Base-by-base conservation (phyloP, 2,888 invertebrate species). In the Lomographa bimaculata region DNA sequence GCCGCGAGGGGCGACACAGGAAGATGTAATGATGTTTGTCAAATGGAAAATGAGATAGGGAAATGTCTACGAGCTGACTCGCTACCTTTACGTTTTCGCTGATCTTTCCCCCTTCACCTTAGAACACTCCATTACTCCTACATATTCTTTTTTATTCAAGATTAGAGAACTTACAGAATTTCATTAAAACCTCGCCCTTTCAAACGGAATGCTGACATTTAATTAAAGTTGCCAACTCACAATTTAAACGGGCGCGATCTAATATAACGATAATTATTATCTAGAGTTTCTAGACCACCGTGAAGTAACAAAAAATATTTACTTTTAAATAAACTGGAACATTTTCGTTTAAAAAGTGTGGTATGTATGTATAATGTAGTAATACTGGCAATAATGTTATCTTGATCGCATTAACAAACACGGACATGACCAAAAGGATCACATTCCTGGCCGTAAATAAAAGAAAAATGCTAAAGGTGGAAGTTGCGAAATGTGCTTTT, bases 21-120 rank as follows among this genome's bases (percentile, higher is more conserved):
- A 84, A 83, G 79, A 80, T 79, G 84, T 86, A 87, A 85, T 87
- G 87, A 86, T 86, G 89, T 85, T 85, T 87, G 89, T 86, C 87
- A 87, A 87, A 89, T 87, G 87, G 87, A 87, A 89, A 89, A 89
- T 87, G 85, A 86, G 87, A 87, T 87, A 89, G 89, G 87, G 87
- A 87, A 85, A 84, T 80, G 83, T 80, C 60, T 68, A 65, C 74
- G 65, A 66, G 78, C 74, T 71, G 79, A 78, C 71, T 78, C 69
- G 77, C n/a, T n/a, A 14, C 14, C 4, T 14, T 72, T 78, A 79
- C 79, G 79, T 80, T 81, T 78, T 71, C 55, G 78, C 80, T 79
- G 79, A 81, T 37, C 20, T 35, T 27, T 11, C 16, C 21, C 26
- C 20, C 6, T 24, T 32, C 36, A 33, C 32, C 28, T 38, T 17